Base-by-base conservation (phyloP, 2,113 vertebrate genomes). In the Antechinus stuartii region DNA sequence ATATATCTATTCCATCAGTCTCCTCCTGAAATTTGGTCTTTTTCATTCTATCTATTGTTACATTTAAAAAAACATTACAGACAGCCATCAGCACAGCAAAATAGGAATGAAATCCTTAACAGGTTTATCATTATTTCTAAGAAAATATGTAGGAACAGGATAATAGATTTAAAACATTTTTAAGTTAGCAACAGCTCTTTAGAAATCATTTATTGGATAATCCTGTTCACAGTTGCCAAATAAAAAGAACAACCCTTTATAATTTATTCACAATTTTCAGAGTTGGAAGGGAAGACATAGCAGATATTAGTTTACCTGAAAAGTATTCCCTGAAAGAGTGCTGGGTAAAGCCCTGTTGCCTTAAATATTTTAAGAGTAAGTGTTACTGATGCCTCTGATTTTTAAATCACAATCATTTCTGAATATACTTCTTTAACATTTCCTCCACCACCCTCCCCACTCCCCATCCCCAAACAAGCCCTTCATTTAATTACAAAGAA, bases 1-100 rank as follows among this genome's bases (percentile, higher is more conserved):
- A 0, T 35, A 23, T 11, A 24, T 2, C 0, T 0, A 4, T 42
- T 50, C 89, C 8, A 90, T 46, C 2, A 1, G 25, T 1, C 14
- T 11, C 27, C 9, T 25, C 3, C 42, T 0, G 16, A 50, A 84
- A 35, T 35, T 2, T 26, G 2, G 52, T 19, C 11, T 1, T 57
- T 53, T 56, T 2, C 2, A 35, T 9, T 19, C 91, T 61, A 50
- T 52, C 26, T 12, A 50, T 7, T 47, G 10, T 49, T 30, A 49
- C 24, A 52, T 27, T 30, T 90, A 50, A 26, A 3, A 25, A 90
- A 52, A 50, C 47, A 90, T 19, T 50, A 9, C 27, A 90, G 12
- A 49, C 26, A 90, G 47, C 25, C 46, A 90, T 10, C 89, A 46
- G 89, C 9, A 50, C 26, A 90, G 24, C 49, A 52, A 90, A 49